Evolutionary conservation across 2,797 vertebrate genomes (phyloP), one percentile per base, ranked within the genome.

Genomic region (Aeoliscus strigatus): DNA sequence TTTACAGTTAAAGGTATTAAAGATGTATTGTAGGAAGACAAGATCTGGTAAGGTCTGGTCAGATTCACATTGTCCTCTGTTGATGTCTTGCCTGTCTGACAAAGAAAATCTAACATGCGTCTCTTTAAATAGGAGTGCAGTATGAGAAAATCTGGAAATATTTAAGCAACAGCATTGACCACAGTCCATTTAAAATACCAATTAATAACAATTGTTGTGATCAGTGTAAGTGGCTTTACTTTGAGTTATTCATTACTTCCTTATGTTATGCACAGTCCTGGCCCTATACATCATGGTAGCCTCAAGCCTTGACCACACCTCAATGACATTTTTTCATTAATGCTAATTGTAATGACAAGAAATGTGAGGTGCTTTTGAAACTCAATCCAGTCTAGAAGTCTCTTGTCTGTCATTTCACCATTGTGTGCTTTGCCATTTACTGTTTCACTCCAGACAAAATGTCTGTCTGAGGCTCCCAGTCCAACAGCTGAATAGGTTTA

Each of bases 161-260:
- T 62, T 82, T 67, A 77, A 59, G 61, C 51, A 55, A 44, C 35
- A 38, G 42, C 51, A 68, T 64, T 59, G 68, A 67, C 47, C 34
- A 30, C 21, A 8, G 39, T 33, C 53, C 36, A 74, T 79, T n/a
- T 80, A 76, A 56, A 71, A 47, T 63, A 71, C 44, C 66, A 70
- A 70, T 76, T 68, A 64, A 73, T 70, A 60, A 56, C 69, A 74
- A 79, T 72, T 60, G 60, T 54, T 67, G 58, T 51, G 49, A 46
- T 43, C 37, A 48, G 25, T 70, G 66, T 61, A 65, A 60, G 47
- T 36, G 14, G 41, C 35, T 13, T 26, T 34, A 61, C 32, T 51
- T 60, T 30, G 23, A 38, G 24, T 67, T 25, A 24, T 49, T 49
- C 14, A 39, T 53, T 52, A 37, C 25, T 31, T 66, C 39, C 51